phyloP scores from a whole-genome alignment of 2,888 invertebrate species.

The Plemyria rubiginata region DNA sequence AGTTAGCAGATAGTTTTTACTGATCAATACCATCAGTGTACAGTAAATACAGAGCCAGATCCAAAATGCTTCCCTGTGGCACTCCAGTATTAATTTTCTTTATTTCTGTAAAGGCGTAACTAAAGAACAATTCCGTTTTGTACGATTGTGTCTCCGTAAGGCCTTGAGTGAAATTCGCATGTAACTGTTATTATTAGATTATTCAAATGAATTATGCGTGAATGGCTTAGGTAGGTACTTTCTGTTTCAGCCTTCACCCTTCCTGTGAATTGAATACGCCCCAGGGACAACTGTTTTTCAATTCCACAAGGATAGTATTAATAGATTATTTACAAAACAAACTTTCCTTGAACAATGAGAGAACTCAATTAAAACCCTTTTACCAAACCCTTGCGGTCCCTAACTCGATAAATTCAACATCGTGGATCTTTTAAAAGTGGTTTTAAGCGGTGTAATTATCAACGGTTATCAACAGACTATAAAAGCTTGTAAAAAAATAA shows the following conservation, averaged over 20 bases:
- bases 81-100: no score
- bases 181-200: no score
- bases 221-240: neutral
- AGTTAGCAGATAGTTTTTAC: no score
- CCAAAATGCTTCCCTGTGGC: no score
- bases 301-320: conserved; percentile 13
- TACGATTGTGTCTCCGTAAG: no score
- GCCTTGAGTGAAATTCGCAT: no score
- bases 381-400: conserved; percentile 9
- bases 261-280: neutral
- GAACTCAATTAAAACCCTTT: conserved; percentile 21
- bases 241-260: neutral
- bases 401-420: neutral
- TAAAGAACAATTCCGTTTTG: no score
- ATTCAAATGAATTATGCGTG: neutral
- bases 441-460: neutral
- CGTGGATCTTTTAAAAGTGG: neutral
- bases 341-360: conserved; percentile 10
- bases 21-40: no score
- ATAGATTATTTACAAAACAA: conserved; percentile 11
- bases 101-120: no score
- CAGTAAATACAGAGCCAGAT: no score
- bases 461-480: no score
- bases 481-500: no score
- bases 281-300: conserved; percentile 2